These are phyloP conservation scores for Hesperophylax magnus DNA, from an alignment of 1,140 invertebrate genomes.

Conservation along the genomic window DNA sequence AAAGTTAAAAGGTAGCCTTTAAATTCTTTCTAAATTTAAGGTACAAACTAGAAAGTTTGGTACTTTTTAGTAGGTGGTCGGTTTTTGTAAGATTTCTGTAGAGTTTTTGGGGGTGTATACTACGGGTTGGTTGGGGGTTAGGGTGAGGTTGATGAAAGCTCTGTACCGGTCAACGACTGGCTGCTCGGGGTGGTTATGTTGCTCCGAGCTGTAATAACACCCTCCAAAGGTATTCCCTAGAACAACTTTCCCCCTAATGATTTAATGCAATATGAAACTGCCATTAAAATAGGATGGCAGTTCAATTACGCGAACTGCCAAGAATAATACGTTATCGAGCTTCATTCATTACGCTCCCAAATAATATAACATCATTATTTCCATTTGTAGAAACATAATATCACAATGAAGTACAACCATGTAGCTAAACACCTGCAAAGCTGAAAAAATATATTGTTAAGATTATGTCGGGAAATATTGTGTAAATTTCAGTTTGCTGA, in stretches of 20 bases:
- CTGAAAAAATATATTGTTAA: too few relatives aligned
- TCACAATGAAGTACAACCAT: too few relatives aligned
- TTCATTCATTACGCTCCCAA: too few relatives aligned
- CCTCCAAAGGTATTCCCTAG: not conserved
- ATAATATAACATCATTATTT: too few relatives aligned
- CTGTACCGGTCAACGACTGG: constrained; percentile 30
- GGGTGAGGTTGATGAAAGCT: constrained; percentile 35
- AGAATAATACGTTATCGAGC: too few relatives aligned
- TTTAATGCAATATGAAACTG: constrained; percentile 21
- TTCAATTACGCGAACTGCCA: not conserved
- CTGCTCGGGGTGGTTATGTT: constrained; percentile 26
- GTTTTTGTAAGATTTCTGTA: not conserved
- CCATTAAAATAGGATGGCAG: not conserved
- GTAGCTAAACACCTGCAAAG: too few relatives aligned
- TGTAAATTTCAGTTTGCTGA: too few relatives aligned
- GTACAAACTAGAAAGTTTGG: not conserved
- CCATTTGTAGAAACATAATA: too few relatives aligned
- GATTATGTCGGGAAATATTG: too few relatives aligned
- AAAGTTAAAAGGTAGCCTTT: not conserved
- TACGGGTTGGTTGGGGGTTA: constrained; percentile 6
- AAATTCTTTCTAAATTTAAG: not conserved
- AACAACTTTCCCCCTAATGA: constrained; percentile 21
- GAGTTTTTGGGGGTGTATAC: not conserved
- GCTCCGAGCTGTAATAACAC: constrained; percentile 22
- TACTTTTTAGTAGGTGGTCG: not conserved